phyloP scores from a whole-genome alignment of 2,888 invertebrate species.

The Ligdia adustata region DNA sequence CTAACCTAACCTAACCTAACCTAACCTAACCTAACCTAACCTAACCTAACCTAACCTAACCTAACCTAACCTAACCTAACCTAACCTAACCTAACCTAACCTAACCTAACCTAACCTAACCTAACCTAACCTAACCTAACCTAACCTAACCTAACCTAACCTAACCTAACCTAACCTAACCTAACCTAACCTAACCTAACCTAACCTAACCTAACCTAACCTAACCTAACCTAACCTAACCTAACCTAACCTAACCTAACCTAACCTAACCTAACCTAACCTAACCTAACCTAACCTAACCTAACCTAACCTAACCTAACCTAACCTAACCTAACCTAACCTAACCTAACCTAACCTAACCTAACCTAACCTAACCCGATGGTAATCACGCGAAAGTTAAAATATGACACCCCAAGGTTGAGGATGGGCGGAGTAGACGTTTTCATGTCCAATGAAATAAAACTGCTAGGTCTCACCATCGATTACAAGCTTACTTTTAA shows the following conservation, averaged over 20 bases:
- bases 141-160: conserved; percentile 31
- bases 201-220: conserved; percentile 23
- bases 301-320: conserved; percentile 29
- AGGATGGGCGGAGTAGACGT: no score
- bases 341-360: conserved; percentile 20
- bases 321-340: conserved; percentile 30
- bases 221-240: conserved; percentile 32
- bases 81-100: conserved; percentile 30
- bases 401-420: no score
- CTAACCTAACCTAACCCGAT: conserved; percentile 22
- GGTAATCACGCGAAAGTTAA: no score
- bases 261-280: conserved; percentile 41
- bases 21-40: conserved; percentile 16
- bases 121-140: conserved; percentile 30
- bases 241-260: conserved; percentile 47
- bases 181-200: conserved; percentile 27
- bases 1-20: conserved; percentile 23
- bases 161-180: conserved; percentile 15
- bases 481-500: no score
- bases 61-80: conserved; percentile 29
- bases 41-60: conserved; percentile 10
- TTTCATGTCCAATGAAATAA: no score
- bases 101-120: conserved; percentile 24
- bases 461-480: no score
- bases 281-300: no score